Evolutionary conservation across 1,140 invertebrate genomes (phyloP).

Genomic region (Armadillidium nasatum): DNA sequence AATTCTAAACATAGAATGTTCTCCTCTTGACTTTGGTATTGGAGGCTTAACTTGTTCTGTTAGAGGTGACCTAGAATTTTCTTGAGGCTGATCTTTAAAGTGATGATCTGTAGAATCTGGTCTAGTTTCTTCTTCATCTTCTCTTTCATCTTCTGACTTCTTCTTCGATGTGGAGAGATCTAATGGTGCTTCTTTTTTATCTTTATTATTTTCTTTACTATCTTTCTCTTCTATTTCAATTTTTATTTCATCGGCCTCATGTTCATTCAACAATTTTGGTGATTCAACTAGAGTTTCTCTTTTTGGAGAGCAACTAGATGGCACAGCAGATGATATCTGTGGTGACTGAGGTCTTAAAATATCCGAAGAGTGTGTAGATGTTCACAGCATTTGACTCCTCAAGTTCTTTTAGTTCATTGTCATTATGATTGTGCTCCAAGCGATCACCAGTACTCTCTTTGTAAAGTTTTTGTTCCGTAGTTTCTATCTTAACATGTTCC

Average conservation of each 20-base stretch:
- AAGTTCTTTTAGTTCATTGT: neutral
- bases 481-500: neutral
- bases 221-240: neutral
- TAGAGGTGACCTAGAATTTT: neutral
- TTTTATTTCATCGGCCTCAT: neutral
- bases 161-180: neutral
- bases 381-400: neutral
- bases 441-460: no score
- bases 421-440: neutral
- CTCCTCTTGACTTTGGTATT: slow-evolving; percentile 29
- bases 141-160: neutral
- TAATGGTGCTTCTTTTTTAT: slow-evolving; percentile 12
- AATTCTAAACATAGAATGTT: slow-evolving; percentile 34
- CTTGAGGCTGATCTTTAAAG: neutral
- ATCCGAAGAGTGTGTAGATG: neutral
- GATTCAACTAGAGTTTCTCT: neutral
- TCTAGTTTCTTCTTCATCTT: slow-evolving; percentile 7
- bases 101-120: neutral
- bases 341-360: neutral
- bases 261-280: neutral
- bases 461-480: neutral
- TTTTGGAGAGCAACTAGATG: neutral
- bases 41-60: neutral
- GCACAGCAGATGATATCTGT: neutral
- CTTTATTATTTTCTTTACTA: neutral